Evolutionary conservation across 2,113 vertebrate genomes (phyloP), one percentile per base, ranked within the genome.

Genomic region (Ptilonorhynchus violaceus): DNA sequence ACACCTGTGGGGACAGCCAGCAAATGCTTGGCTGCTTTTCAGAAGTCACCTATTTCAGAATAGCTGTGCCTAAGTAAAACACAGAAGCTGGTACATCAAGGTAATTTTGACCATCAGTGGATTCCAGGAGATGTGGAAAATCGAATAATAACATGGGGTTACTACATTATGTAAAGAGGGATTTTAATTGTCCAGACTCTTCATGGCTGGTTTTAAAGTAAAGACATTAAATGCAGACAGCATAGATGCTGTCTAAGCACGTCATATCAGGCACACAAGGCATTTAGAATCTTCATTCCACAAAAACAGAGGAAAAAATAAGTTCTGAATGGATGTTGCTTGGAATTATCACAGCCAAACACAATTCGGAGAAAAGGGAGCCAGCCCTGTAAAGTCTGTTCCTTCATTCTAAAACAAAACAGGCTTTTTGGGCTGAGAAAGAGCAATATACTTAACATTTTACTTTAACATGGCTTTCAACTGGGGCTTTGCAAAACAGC

Each of bases 381-480:
- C 33, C 68, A 93, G 59, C 42, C 30, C 55, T 62, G 21, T 44
- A 62, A 79, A 93, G 39, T 55, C 42, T 91, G 69, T 44, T 88
- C 42, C 63, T 87, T 52, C 67, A 28, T 79, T 93, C 52, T 82
- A 58, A 82, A 77, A n/a, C 21, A 64, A 41, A 66, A 28, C n/a
- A 85, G 30, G 39, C 28, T 76, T 72, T 88, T 47, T 47, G 49
- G 59, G 47, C 95, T 96, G 92, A 53, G 67, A 94, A 85, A 88
- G 70, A 89, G 66, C 92, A 90, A 58, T 53, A 28, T 28, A 69
- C 20, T 73, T 64, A 85, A 90, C 70, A 76, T 68, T 67, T 92
- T 93, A 82, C 59, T 93, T 90, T 94, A 94, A 79, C 37, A 60
- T 25, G 46, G 58, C 70, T 85, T 93, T 96, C 90, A 92, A 2